These are phyloP conservation scores for Diadegma fenestrale DNA, from an alignment of 2,888 invertebrate species.

Conservation along the genomic window DNA sequence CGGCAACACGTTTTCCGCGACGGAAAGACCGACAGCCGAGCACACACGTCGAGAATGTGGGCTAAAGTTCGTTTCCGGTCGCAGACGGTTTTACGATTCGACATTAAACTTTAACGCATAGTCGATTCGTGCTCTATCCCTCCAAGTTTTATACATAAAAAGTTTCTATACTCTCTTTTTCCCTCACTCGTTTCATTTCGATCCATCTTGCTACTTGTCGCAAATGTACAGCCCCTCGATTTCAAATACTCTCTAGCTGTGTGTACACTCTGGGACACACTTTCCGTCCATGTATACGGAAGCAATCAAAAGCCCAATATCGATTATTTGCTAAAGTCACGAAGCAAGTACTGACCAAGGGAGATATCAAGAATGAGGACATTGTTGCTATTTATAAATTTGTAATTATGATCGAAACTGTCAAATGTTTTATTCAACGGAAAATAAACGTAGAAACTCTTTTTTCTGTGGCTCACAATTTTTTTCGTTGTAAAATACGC, in stretches of 20 bases:
- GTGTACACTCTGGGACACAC: constrained; percentile 4
- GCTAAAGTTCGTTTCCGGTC: constrained; percentile 74
- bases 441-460: no score
- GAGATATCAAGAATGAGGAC: constrained; percentile 34
- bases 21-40: constrained; percentile 27
- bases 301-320: constrained; percentile 36
- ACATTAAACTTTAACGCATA: constrained; percentile 73
- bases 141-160: constrained; percentile 37
- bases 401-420: background rate
- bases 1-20: constrained; percentile 61
- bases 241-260: constrained; percentile 10
- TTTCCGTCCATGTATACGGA: constrained; percentile 4
- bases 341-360: background rate
- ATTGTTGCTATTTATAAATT: constrained; percentile 5
- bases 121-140: constrained; percentile 55
- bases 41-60: constrained; percentile 68
- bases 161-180: constrained; percentile 34
- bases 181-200: background rate
- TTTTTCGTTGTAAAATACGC: no score
- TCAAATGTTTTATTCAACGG: background rate
- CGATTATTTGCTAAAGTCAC: constrained; percentile 13
- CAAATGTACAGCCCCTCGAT: constrained; percentile 15
- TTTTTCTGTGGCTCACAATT: no score
- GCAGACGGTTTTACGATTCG: constrained; percentile 73
- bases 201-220: constrained; percentile 6